phyloP scores from a whole-genome alignment of 2,797 vertebrate species.

The Siniperca undulata region DNA sequence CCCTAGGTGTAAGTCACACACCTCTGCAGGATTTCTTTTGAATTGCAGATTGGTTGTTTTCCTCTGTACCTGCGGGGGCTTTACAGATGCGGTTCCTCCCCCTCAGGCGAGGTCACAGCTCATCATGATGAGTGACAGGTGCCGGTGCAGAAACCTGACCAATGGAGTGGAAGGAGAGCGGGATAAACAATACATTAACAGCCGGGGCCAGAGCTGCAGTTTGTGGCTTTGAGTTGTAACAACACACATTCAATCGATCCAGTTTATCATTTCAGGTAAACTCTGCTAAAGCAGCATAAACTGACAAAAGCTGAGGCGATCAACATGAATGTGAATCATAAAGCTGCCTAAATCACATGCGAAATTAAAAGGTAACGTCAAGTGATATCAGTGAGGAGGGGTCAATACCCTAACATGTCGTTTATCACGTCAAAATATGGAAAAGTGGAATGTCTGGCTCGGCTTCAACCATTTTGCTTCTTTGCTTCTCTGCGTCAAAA shows the following conservation, averaged over 20 bases:
- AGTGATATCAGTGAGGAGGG: too few species aligned
- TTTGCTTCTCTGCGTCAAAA: too few species aligned
- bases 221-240: not conserved
- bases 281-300: too few species aligned
- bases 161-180: not conserved
- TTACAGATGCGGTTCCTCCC: not conserved
- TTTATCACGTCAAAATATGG: too few species aligned
- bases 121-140: constrained; percentile 18
- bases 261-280: too few species aligned
- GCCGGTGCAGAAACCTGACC: not conserved
- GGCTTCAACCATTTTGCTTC: too few species aligned
- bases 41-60: not conserved
- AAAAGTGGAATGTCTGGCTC: too few species aligned
- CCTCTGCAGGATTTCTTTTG: constrained; percentile 2
- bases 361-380: not conserved
- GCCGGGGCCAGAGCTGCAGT: not conserved
- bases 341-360: not conserved
- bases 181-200: not conserved
- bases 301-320: too few species aligned
- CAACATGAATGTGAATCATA: not conserved
- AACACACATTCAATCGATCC: not conserved
- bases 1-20: not conserved
- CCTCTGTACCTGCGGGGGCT: not conserved
- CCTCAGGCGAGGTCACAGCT: constrained; percentile 3
- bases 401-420: too few species aligned